A percentile compares a stretch with the other conserved stretches of the same genome.
These are phyloP conservation scores for Heliocidaris erythrogramma DNA, from an alignment of 35 echinoderm and acorn worm species.

Conservation along the genomic window DNA sequence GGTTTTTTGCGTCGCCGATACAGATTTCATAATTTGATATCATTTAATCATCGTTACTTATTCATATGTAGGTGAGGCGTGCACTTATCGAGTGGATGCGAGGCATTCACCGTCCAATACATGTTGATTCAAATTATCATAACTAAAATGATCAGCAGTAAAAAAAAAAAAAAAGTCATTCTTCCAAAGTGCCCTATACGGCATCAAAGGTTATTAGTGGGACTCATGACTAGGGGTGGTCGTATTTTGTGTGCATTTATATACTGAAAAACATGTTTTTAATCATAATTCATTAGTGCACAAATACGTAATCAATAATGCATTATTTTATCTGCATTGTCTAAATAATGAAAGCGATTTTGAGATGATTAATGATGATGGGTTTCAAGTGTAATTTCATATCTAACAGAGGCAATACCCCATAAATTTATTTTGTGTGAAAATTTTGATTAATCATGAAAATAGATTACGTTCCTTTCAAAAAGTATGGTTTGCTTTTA, in stretches of 20 bases:
- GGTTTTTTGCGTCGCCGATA: background rate
- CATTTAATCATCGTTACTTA: background rate
- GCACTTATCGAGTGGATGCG: background rate
- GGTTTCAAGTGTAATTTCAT: background rate
- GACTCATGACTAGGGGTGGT: background rate
- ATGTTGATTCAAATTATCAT: background rate
- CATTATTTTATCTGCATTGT: background rate
- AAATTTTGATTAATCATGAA: too few relatives aligned
- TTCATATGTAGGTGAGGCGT: background rate
- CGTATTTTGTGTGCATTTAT: background rate
- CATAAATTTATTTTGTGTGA: too few relatives aligned
- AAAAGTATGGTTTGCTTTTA: too few relatives aligned
- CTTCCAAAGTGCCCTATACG: background rate
- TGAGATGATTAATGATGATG: background rate
- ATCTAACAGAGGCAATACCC: too few relatives aligned
- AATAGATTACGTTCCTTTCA: too few relatives aligned
- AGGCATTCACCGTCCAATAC: background rate
- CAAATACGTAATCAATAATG: background rate
- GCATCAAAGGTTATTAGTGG: background rate
- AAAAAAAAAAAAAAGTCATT: too few relatives aligned
- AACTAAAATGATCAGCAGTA: background rate
- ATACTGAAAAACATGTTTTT: background rate
- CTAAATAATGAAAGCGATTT: background rate
- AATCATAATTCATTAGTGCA: background rate
- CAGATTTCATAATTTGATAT: slow-evolving; percentile 4